phyloP scores from a whole-genome alignment of 2,797 vertebrate species.

The Sebastes matsubarae region DNA sequence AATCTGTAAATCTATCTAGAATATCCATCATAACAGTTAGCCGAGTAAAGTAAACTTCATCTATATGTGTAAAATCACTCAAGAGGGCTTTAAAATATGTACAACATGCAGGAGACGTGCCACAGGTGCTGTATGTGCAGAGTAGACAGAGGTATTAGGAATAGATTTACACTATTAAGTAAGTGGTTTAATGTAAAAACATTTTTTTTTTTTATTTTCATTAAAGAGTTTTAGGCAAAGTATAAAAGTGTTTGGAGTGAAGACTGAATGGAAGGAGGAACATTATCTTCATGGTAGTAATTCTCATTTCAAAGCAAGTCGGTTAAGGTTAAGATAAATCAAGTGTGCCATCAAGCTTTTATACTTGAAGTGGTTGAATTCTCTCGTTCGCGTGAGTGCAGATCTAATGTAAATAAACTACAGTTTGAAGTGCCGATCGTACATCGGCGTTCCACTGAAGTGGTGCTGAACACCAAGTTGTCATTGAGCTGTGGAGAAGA shows the following conservation, averaged over 20 bases:
- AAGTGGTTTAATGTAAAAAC: too few species aligned
- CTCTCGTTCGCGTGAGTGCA: background rate
- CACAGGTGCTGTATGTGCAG: background rate
- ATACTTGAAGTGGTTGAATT: background rate
- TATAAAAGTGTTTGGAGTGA: background rate
- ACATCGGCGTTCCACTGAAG: conserved; percentile 11
- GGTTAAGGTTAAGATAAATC: background rate
- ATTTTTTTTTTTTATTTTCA: too few species aligned
- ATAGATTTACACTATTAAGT: background rate
- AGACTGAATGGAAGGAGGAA: background rate
- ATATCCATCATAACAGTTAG: background rate
- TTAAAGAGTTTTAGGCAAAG: background rate
- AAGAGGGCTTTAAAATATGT: background rate
- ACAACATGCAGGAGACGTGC: background rate
- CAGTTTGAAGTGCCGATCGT: conserved; percentile 1
- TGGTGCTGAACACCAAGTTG: conserved; percentile 32
- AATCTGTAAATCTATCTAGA: background rate
- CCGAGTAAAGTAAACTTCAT: background rate
- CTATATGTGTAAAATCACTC: background rate
- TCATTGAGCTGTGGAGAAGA: conserved; percentile 28
- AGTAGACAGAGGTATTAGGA: background rate
- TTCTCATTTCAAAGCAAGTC: background rate
- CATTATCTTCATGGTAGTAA: background rate
- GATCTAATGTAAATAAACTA: conserved; percentile 4
- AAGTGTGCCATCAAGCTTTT: background rate